phyloP scores from a whole-genome alignment of 2,113 vertebrate species.

The Bostrychus sinensis region DNA sequence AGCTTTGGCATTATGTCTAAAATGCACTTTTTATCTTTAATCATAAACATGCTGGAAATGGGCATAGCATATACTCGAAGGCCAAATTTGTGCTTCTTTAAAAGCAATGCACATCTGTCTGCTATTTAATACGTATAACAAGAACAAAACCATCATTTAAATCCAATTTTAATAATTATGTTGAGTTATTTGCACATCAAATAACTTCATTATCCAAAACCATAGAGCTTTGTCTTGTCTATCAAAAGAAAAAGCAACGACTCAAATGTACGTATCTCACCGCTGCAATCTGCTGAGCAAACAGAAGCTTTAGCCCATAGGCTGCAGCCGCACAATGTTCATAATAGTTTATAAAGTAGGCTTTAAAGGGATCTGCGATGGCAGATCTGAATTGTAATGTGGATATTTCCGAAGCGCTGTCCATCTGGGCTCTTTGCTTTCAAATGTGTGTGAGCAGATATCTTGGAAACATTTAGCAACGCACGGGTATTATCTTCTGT shows the following conservation, averaged over 20 bases:
- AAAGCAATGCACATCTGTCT: neutral
- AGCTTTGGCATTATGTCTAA: conserved; percentile 19
- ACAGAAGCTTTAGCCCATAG: conserved; percentile 38
- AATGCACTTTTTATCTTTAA: conserved; percentile 25
- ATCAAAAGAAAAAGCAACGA: conserved; percentile 21
- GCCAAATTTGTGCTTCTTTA: neutral
- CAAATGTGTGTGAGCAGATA: neutral
- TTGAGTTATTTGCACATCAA: conserved; percentile 18
- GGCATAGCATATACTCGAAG: neutral
- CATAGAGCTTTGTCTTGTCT: conserved; percentile 19
- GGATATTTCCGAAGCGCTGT: conserved; percentile 25
- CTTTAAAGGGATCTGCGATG: conserved; percentile 41
- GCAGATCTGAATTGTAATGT: conserved; percentile 19
- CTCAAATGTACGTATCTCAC: conserved; percentile 35
- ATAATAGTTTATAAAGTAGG: conserved; percentile 46
- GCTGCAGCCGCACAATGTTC: conserved; percentile 38
- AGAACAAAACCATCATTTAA: conserved; percentile 10
- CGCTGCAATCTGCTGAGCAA: conserved; percentile 57
- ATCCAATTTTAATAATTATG: conserved; percentile 18
- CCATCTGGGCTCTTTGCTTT: conserved; percentile 1
- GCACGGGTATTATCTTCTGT: neutral
- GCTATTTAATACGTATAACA: neutral
- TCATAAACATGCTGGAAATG: conserved; percentile 19
- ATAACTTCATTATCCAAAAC: conserved; percentile 18
- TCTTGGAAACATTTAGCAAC: conserved; percentile 9